Evolutionary conservation across 2,797 vertebrate species (phyloP).

Genomic region (Champsocephalus gunnari): DNA sequence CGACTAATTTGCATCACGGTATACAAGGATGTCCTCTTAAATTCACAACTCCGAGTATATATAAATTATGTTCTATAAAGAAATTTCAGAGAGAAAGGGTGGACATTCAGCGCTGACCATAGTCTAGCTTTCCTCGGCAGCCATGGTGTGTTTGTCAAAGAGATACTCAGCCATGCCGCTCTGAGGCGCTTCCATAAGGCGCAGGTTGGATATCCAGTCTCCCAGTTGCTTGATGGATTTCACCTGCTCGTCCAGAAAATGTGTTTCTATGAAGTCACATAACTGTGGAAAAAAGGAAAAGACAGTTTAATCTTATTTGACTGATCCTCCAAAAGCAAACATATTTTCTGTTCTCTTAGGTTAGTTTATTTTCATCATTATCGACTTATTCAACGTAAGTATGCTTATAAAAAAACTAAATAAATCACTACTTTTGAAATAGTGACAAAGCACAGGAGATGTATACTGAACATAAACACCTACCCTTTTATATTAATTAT

Average conservation of each 20-base stretch:
- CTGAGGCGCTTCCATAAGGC: conserved; percentile 89
- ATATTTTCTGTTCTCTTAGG: too few relatives aligned
- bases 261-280: conserved; percentile 94
- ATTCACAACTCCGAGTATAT: neutral
- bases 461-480: too few relatives aligned
- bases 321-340: neutral
- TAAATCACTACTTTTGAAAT: too few relatives aligned
- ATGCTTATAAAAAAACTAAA: too few relatives aligned
- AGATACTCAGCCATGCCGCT: conserved; percentile 93
- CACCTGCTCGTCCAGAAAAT: conserved; percentile 94
- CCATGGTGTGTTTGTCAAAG: conserved; percentile 94
- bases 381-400: too few relatives aligned
- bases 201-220: conserved; percentile 91
- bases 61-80: neutral
- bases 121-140: conserved; percentile 70
- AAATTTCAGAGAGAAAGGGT: neutral
- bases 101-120: neutral
- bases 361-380: too few relatives aligned
- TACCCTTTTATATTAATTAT: too few relatives aligned
- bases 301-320: neutral
- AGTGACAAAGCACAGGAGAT: too few relatives aligned
- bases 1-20: too few relatives aligned
- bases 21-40: conserved; percentile 7
- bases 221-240: conserved; percentile 92
- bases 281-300: conserved; percentile 70